Conservation (phyloP, 2,888 invertebrate genomes). For the Keiferia lycopersicella region DNA sequence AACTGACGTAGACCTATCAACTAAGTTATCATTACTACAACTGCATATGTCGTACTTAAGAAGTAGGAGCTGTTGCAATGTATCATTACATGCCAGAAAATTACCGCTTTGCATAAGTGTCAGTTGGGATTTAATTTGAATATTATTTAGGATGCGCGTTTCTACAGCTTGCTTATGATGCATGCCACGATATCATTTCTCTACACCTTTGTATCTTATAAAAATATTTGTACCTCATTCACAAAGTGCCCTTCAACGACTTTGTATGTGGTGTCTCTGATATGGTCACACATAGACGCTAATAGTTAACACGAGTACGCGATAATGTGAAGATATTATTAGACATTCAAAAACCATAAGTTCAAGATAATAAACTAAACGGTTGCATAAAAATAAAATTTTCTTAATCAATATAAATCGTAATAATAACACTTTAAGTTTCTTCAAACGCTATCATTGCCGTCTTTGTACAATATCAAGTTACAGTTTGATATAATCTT, state of each 20-base stretch:
- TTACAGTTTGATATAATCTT: slow-evolving; percentile 55
- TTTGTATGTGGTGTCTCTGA: too few relatives aligned
- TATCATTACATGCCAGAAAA: slow-evolving; percentile 32
- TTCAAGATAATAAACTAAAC: too few relatives aligned
- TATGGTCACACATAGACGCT: too few relatives aligned
- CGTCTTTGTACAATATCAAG: slow-evolving; percentile 43
- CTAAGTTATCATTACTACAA: slow-evolving; percentile 25
- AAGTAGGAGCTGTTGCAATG: slow-evolving; percentile 27
- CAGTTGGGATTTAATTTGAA: slow-evolving; percentile 21
- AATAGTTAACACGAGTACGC: too few relatives aligned
- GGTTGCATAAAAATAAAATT: too few relatives aligned
- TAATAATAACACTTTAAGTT: neutral
- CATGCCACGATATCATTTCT: too few relatives aligned
- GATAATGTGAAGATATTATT: too few relatives aligned
- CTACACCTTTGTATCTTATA: too few relatives aligned
- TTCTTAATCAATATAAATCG: too few relatives aligned
- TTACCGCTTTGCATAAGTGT: slow-evolving; percentile 25
- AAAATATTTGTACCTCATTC: too few relatives aligned
- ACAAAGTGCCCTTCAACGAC: too few relatives aligned
- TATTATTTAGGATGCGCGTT: neutral
- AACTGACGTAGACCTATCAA: slow-evolving; percentile 15
- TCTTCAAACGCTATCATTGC: slow-evolving; percentile 26
- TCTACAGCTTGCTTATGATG: neutral
- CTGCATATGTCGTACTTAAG: slow-evolving; percentile 23
- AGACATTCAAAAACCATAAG: too few relatives aligned